phyloP scores from a whole-genome alignment of 2,888 invertebrate genomes.

The Sussaba pulchella region DNA sequence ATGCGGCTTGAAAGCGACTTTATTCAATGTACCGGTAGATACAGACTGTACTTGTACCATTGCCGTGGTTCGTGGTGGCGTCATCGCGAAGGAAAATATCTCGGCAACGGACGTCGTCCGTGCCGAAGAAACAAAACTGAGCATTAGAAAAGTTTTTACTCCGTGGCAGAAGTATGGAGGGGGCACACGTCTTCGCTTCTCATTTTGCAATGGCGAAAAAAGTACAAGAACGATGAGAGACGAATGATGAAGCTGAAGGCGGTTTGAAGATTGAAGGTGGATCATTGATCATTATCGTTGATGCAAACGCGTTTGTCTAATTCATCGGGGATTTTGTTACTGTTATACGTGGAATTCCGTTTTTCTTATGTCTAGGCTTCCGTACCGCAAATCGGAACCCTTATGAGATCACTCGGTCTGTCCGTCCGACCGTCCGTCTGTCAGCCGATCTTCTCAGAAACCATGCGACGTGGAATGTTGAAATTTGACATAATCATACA shows the following conservation, averaged over 20 bases:
- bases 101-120: constrained; percentile 21
- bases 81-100: constrained; percentile 12
- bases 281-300: constrained; percentile 59
- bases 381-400: too few species aligned
- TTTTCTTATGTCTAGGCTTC: too few species aligned
- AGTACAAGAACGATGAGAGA: neutral
- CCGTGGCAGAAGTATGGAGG: constrained; percentile 18
- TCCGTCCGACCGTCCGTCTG: too few species aligned
- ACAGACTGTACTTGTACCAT: constrained; percentile 7
- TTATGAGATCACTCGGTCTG: too few species aligned
- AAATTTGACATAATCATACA: too few species aligned
- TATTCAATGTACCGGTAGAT: constrained; percentile 14
- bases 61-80: neutral
- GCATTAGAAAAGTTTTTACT: constrained; percentile 28
- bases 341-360: constrained; percentile 16
- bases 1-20: constrained; percentile 27
- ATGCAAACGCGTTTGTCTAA: constrained; percentile 31
- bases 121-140: constrained; percentile 26
- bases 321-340: constrained; percentile 20
- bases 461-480: too few species aligned
- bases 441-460: too few species aligned
- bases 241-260: neutral
- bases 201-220: neutral
- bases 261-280: neutral
- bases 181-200: constrained; percentile 13